Conservation (phyloP, 1,140 invertebrate species). For the Pseudomyrmex flavicornis region DNA sequence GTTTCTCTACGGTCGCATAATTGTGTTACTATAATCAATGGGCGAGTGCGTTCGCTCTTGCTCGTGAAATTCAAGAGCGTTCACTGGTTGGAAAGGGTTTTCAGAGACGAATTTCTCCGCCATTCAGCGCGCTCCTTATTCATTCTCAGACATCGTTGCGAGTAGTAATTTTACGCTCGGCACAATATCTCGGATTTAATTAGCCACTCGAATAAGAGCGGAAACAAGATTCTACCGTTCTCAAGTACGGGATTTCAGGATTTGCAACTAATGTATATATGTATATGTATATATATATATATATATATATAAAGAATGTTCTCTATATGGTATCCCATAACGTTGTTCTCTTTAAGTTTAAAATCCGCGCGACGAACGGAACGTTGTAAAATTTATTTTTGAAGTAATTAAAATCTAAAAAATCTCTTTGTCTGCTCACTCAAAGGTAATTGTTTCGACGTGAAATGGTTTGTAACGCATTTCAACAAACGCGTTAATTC, state of each 20-base stretch:
- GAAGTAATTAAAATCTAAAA: not conserved
- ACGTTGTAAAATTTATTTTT: not conserved
- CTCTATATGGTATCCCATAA: too few relatives aligned
- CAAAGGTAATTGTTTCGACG: not conserved
- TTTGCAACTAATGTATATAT: constrained; percentile 56
- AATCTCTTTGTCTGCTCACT: not conserved
- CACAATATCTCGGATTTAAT: constrained; percentile 71
- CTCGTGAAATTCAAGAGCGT: constrained; percentile 22
- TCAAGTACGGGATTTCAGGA: constrained; percentile 34
- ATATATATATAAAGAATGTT: too few relatives aligned
- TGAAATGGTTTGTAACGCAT: not conserved
- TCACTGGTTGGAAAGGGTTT: constrained; percentile 29
- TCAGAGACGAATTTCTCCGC: constrained; percentile 40
- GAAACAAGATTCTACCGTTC: constrained; percentile 65
- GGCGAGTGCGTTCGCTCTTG: constrained; percentile 42
- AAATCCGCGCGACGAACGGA: too few relatives aligned
- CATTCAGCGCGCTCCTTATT: constrained; percentile 66
- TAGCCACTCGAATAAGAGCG: constrained; percentile 70
- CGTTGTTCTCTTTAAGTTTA: too few relatives aligned
- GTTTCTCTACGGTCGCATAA: constrained; percentile 47
- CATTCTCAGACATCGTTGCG: constrained; percentile 66
- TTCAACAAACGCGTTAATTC: not conserved
- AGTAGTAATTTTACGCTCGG: constrained; percentile 70
- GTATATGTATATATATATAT: not conserved
- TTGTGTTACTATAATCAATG: constrained; percentile 58